Conservation (phyloP, 2,113 vertebrate species). For the Epinephelus fuscoguttatus region DNA sequence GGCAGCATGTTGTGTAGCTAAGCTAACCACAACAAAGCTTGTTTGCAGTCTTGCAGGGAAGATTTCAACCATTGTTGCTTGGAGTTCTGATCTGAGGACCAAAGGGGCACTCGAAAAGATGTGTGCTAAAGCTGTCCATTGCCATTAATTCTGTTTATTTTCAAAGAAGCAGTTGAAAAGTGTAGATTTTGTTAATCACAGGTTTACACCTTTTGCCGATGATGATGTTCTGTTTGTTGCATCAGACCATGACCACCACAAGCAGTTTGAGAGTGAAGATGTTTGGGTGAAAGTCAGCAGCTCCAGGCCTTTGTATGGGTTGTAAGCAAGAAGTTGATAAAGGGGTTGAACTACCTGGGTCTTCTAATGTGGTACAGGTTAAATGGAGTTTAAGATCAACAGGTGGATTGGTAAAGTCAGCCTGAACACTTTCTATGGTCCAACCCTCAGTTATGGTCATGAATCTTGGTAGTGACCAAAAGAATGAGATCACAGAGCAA, state of each 20-base stretch:
- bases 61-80: too few relatives aligned
- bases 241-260: background rate
- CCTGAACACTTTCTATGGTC: background rate
- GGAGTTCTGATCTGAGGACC: too few relatives aligned
- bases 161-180: background rate
- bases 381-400: background rate
- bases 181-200: background rate
- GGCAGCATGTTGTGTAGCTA: too few relatives aligned
- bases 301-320: background rate
- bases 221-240: background rate
- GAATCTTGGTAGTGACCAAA: too few relatives aligned
- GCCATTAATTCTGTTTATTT: background rate
- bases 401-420: background rate
- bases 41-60: too few relatives aligned
- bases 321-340: background rate
- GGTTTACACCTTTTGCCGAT: background rate
- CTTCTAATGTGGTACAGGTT: background rate
- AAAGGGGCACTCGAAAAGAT: too few relatives aligned
- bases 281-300: background rate
- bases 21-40: too few relatives aligned
- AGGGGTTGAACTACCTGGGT: background rate
- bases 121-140: background rate
- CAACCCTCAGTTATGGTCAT: too few relatives aligned
- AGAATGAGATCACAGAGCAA: background rate
- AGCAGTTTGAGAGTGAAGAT: background rate